Evolutionary conservation across 2,888 invertebrate genomes (phyloP), one percentile per base, ranked within the genome.

Genomic region (Noctuana brunneofusca): DNA sequence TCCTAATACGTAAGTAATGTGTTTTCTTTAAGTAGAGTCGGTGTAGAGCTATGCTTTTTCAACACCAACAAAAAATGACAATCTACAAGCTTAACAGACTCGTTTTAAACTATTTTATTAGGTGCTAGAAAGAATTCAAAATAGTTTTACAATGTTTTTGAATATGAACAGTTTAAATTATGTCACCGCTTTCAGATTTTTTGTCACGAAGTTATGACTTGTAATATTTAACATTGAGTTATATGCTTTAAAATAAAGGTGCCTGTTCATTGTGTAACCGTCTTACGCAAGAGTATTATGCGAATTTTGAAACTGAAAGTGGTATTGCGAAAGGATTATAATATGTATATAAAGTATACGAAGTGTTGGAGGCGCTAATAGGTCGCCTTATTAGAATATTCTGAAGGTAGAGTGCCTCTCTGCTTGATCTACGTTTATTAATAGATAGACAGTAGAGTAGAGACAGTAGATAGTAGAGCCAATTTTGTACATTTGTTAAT

Each of bases 291-390:
- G 65, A 58, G 64, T 67, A 69, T 73, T 73, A 70, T 68, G 71
- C 70, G 69, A 72, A 70, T 76, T 76, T 76, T 75, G 73, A 75
- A 75, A 75, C 76, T 77, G 78, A 77, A 77, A 78, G 78, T 75
- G 68, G 70, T 72, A 62, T 71, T 73, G 68, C 72, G 72, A 74
- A 71, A 74, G 69, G 66, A 65, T 68, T 65, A 67, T 63, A 67
- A 67, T 63, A 67, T 64, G 54, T 35, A 56, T 53, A 59, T 58
- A 59, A 65, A 67, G 68, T 69, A 60, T 64, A 56, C 64, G 68
- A 60, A 63, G 67, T 75, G 78, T 70, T 68, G 65, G 69, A 75
- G 76, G 76, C 75, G 78, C 75, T 84, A 81, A 84, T 80, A 67
- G 66, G 65, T 64, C 43, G 66, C 68, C 71, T 74, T 69, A 70